phyloP scores from a whole-genome alignment of 2,113 vertebrate species.

The Thalassarche chlororhynchos region DNA sequence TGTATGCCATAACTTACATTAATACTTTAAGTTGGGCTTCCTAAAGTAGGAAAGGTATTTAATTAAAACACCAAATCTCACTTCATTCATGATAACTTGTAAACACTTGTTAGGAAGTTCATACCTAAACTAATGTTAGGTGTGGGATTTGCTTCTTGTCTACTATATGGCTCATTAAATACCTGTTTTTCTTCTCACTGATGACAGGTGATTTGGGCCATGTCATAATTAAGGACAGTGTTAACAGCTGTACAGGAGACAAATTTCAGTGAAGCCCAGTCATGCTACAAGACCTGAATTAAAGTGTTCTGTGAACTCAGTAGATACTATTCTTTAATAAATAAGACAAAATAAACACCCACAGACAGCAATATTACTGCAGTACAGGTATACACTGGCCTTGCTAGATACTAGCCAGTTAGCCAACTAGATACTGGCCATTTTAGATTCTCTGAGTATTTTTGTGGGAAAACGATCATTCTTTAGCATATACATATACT shows the following conservation, averaged over 20 bases:
- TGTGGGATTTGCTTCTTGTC: neutral
- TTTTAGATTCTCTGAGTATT: neutral
- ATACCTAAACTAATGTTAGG: neutral
- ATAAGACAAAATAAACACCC: neutral
- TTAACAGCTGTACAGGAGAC: neutral
- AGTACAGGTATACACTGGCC: neutral
- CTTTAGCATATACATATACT: neutral
- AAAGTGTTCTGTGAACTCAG: neutral
- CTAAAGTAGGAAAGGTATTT: neutral
- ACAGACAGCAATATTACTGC: neutral
- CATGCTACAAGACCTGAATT: neutral
- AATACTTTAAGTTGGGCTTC: neutral
- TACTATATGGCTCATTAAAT: neutral
- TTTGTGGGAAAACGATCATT: neutral
- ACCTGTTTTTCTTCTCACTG: neutral
- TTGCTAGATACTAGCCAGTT: neutral
- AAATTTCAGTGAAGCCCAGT: neutral
- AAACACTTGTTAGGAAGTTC: neutral
- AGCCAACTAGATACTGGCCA: neutral
- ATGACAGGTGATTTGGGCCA: neutral
- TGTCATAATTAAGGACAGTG: neutral
- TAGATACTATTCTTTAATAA: neutral
- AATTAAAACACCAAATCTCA: conserved; percentile 5
- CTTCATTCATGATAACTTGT: neutral
- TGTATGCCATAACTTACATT: neutral